These are phyloP conservation scores for Phoxinus phoxinus DNA, from an alignment of 2,113 vertebrate species.

Conservation along the genomic window DNA sequence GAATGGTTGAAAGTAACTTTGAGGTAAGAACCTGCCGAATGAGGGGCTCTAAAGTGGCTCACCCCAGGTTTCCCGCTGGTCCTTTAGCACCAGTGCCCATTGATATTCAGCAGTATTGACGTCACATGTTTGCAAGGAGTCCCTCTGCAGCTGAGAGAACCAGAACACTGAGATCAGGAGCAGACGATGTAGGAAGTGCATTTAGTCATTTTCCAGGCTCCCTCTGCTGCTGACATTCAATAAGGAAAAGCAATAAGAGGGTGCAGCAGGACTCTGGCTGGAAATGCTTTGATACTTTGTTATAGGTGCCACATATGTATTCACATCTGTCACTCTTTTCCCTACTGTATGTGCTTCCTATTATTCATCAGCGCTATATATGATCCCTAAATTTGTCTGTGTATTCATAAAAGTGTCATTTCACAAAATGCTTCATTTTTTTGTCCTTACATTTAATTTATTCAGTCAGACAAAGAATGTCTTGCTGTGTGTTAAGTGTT, in stretches of 20 bases:
- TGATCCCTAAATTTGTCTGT: too few species aligned
- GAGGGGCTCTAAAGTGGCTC: slow-evolving; percentile 15
- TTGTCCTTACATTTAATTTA: background rate
- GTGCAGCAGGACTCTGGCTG: slow-evolving; percentile 2
- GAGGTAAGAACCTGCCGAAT: slow-evolving; percentile 34
- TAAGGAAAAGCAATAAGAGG: slow-evolving; percentile 39
- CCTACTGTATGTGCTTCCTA: background rate
- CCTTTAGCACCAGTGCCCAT: slow-evolving; percentile 31
- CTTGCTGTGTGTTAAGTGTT: background rate
- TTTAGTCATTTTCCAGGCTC: slow-evolving; percentile 44
- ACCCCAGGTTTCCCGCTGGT: slow-evolving; percentile 28
- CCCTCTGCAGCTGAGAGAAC: slow-evolving; percentile 50
- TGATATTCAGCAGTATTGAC: slow-evolving; percentile 54
- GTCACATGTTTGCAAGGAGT: slow-evolving; percentile 53
- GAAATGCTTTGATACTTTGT: background rate
- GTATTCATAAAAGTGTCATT: background rate
- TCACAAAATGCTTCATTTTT: background rate
- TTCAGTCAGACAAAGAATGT: background rate
- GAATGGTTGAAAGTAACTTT: slow-evolving; percentile 15
- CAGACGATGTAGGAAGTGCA: slow-evolving; percentile 42
- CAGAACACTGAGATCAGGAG: slow-evolving; percentile 44
- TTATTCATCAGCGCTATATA: background rate
- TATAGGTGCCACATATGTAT: background rate
- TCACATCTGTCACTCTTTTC: background rate
- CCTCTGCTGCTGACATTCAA: slow-evolving; percentile 44